A percentile compares a stretch with the other conserved stretches of the same genome.
Conservation (phyloP, 2,888 invertebrate species). For the Tupiocoris notatus region DNA sequence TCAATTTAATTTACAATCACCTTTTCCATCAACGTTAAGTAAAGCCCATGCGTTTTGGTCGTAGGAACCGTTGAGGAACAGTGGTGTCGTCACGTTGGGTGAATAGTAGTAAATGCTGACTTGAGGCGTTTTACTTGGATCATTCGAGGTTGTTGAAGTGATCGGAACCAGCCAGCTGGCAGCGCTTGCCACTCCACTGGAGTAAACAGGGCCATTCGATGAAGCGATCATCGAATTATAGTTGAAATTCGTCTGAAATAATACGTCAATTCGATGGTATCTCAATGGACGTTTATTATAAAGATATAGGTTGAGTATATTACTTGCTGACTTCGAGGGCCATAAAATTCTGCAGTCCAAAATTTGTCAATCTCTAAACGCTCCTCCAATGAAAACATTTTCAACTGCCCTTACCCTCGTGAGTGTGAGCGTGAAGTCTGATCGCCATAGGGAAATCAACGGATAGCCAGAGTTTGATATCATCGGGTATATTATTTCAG, state of each 20-base stretch:
- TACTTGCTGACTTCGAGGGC: too few relatives aligned
- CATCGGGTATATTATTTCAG: neutral
- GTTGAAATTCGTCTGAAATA: neutral
- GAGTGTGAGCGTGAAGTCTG: neutral
- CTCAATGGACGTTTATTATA: too few relatives aligned
- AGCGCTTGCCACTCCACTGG: neutral
- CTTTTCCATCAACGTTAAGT: slow-evolving; percentile 30
- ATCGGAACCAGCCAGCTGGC: slow-evolving; percentile 17
- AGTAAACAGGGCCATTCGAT: neutral
- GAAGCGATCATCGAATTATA: neutral
- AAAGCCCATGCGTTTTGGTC: slow-evolving; percentile 1
- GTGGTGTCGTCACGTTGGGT: neutral
- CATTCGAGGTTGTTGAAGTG: neutral
- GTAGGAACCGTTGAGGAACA: neutral
- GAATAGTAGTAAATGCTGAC: slow-evolving; percentile 11
- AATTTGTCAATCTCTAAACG: too few relatives aligned
- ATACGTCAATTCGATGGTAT: too few relatives aligned
- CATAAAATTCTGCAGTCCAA: too few relatives aligned
- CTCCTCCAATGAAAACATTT: too few relatives aligned
- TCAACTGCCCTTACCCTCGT: slow-evolving; percentile 9
- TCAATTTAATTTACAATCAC: too few relatives aligned
- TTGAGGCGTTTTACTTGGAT: neutral
- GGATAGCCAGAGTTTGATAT: slow-evolving; percentile 15
- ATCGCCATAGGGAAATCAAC: neutral
- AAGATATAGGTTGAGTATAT: too few relatives aligned